phyloP scores from a whole-genome alignment of 2,113 vertebrate species.

The Clarias gariepinus region DNA sequence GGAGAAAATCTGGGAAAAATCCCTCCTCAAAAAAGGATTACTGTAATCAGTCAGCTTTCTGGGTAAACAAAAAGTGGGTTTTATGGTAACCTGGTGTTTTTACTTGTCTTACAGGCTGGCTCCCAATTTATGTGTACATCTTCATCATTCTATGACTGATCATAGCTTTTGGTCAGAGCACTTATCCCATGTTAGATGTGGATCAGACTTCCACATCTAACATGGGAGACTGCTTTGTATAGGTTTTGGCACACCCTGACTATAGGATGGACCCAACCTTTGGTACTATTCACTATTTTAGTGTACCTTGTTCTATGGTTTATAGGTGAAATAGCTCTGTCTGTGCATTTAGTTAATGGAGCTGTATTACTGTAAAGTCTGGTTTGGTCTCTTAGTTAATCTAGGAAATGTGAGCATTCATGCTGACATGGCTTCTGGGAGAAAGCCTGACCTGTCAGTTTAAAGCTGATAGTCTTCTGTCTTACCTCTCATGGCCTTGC shows the following conservation, averaged over 20 bases:
- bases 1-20: too few relatives aligned
- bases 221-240: not conserved
- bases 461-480: not conserved
- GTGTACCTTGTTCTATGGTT: not conserved
- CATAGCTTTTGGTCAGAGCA: not conserved
- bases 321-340: not conserved
- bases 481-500: not conserved
- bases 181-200: not conserved
- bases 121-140: too few relatives aligned
- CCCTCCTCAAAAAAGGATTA: not conserved
- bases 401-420: conserved; percentile 20
- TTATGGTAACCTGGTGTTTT: not conserved
- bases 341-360: conserved; percentile 16
- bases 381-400: conserved; percentile 5
- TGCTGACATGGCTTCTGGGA: conserved; percentile 24
- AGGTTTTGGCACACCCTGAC: not conserved
- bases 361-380: not conserved
- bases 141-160: not conserved
- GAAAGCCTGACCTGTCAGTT: conserved; percentile 5
- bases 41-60: not conserved
- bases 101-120: not conserved
- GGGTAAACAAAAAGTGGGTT: not conserved
- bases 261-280: not conserved
- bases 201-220: not conserved
- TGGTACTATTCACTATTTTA: not conserved